Conservation (phyloP, 1,140 invertebrate species). For the Zaprionus lachaisei region DNA sequence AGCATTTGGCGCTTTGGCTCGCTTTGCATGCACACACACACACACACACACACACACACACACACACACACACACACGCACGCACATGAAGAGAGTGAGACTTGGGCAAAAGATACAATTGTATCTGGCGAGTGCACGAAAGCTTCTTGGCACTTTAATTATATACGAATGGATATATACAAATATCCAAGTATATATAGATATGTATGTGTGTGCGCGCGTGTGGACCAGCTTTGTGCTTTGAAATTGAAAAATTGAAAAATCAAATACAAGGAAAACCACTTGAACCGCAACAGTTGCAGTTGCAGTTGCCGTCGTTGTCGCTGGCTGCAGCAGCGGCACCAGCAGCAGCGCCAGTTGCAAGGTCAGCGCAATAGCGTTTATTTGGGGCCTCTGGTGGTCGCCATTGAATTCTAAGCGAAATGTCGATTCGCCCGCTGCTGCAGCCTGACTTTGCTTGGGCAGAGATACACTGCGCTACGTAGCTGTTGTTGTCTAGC, state of each 20-base stretch:
- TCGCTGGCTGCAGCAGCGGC: slow-evolving; percentile 3
- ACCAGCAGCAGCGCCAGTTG: slow-evolving; percentile 53
- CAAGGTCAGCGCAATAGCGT: slow-evolving; percentile 73
- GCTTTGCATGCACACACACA: slow-evolving; percentile 31
- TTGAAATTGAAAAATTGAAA: slow-evolving; percentile 66
- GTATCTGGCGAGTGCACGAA: slow-evolving; percentile 28
- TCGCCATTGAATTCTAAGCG: slow-evolving; percentile 68
- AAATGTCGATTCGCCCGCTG: slow-evolving; percentile 39
- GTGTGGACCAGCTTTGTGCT: slow-evolving; percentile 51
- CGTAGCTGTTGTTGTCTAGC: not conserved
- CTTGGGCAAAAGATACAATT: slow-evolving; percentile 25
- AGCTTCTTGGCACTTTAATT: slow-evolving; percentile 57
- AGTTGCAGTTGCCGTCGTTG: slow-evolving; percentile 9
- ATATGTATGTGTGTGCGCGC: not conserved
- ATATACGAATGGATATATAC: slow-evolving; percentile 17
- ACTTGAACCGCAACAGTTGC: slow-evolving; percentile 55
- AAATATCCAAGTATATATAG: not conserved
- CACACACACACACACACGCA: not conserved
- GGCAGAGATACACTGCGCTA: not conserved
- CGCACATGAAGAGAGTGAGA: not conserved
- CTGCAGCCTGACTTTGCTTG: not conserved
- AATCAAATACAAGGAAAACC: slow-evolving; percentile 82
- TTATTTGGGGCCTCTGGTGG: slow-evolving; percentile 75
- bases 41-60: not conserved
- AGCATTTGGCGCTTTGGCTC: slow-evolving; percentile 27